phyloP scores from a whole-genome alignment of 2,113 vertebrate genomes.

The Aptenodytes patagonicus region DNA sequence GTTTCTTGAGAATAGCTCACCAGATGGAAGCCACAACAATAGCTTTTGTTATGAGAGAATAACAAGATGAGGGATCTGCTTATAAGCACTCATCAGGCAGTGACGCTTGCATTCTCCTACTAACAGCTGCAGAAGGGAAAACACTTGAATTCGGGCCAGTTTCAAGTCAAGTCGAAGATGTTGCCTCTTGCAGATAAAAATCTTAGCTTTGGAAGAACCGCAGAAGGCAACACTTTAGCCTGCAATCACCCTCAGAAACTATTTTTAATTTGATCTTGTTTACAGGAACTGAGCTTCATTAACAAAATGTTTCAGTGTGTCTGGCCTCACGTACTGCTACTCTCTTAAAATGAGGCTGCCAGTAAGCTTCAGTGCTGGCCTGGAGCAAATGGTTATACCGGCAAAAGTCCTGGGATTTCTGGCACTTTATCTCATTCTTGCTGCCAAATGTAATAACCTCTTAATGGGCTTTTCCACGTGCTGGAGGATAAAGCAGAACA shows the following conservation, averaged over 20 bases:
- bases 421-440: neutral
- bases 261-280: constrained; percentile 33
- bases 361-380: neutral
- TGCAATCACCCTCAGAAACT: neutral
- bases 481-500: neutral
- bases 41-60: neutral
- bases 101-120: neutral
- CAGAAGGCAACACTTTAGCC: neutral
- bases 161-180: neutral
- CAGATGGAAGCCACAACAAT: constrained; percentile 23
- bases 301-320: neutral
- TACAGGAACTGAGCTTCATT: constrained; percentile 49
- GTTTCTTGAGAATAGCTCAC: neutral
- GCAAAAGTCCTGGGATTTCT: neutral
- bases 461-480: constrained; percentile 32
- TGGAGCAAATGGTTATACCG: neutral
- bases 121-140: neutral
- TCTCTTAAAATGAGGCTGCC: neutral
- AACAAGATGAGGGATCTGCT: neutral
- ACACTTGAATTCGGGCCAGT: neutral
- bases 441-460: constrained; percentile 36
- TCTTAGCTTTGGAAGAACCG: neutral
- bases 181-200: constrained; percentile 14
- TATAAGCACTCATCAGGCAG: neutral
- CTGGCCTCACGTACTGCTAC: constrained; percentile 45